Conservation (phyloP, 2,113 vertebrate species). For the Pithys albifrons region DNA sequence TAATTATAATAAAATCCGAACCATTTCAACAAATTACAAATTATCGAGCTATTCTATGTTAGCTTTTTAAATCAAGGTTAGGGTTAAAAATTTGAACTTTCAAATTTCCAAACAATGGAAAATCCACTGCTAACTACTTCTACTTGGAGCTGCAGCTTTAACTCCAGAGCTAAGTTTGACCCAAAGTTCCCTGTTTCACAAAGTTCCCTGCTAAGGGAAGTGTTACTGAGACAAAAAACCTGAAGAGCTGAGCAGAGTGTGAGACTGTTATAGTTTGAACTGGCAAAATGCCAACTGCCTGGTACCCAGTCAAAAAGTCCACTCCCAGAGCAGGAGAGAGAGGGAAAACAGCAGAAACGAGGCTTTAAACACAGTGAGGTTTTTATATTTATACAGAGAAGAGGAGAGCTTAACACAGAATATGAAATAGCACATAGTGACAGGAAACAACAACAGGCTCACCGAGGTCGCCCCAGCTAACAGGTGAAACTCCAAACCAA, state of each 20-base stretch:
- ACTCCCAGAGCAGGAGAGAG: no score
- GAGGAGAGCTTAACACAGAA: no score
- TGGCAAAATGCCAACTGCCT: no score
- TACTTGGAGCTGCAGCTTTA: not conserved
- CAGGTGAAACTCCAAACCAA: no score
- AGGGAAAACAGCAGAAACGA: no score
- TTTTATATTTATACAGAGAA: no score
- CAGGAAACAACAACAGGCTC: no score
- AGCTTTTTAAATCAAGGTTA: not conserved
- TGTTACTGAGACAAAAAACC: not conserved
- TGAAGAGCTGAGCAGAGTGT: not conserved
- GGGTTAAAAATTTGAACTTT: not conserved
- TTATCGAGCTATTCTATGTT: not conserved
- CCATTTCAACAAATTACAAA: not conserved
- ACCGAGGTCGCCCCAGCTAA: no score
- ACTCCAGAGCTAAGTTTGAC: not conserved
- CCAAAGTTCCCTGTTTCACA: not conserved
- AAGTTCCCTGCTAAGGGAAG: not conserved
- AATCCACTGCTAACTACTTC: not conserved
- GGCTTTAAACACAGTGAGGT: no score
- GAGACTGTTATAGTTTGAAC: no score
- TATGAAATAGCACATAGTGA: no score
- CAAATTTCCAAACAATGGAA: not conserved
- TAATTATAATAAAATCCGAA: not conserved
- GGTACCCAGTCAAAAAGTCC: no score